Evolutionary conservation across 2,888 invertebrate species (phyloP), one percentile per base, ranked within the genome.

Genomic region (Drosophila helvetica): DNA sequence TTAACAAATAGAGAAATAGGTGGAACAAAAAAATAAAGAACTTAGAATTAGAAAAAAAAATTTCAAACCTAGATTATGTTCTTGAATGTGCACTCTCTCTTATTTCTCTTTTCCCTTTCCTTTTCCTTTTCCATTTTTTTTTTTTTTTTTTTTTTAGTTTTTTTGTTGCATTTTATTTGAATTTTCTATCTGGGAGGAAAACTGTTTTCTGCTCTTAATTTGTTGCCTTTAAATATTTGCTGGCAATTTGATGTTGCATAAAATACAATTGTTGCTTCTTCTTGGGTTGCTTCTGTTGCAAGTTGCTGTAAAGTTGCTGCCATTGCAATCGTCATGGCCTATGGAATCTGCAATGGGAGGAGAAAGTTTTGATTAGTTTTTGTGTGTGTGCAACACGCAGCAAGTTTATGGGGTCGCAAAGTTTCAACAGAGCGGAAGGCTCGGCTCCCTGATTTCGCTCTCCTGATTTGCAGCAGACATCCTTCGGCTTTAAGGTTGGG

Each of bases 251-350:
- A 80, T 88, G 87, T 75, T 90, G 90, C 88, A 86, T 83, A 87
- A 90, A 88, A 89, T 86, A 88, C 86, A 83, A 79, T 88, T 90
- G 78, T 77, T 86, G 85, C 78, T 81, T 38, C 38, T 38, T 38
- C 38, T 38, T 86, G 63, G 77, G 78, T 63, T 73, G 73, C 50
- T 53, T 22, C 60, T 79, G 79, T 74, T 75, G 88, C 76, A 86
- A 74, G 88, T 86, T 88, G 77, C 79, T 87, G 83, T 86, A 88
- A 90, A 88, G 79, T 89, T 89, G 80, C 80, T 85, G 89, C 92
- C 91, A 91, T 92, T 92, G 92, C 94, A 94, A 94, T 94, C 94
- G 95, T 95, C 95, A 95, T 95, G 95, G 95, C 94, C 95, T 95
- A 93, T 95, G 95, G 93, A 95, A 95, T 94, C 95, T 95, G 93